phyloP scores from a whole-genome alignment of 2,113 vertebrate species.

The Lucifuga dentata region DNA sequence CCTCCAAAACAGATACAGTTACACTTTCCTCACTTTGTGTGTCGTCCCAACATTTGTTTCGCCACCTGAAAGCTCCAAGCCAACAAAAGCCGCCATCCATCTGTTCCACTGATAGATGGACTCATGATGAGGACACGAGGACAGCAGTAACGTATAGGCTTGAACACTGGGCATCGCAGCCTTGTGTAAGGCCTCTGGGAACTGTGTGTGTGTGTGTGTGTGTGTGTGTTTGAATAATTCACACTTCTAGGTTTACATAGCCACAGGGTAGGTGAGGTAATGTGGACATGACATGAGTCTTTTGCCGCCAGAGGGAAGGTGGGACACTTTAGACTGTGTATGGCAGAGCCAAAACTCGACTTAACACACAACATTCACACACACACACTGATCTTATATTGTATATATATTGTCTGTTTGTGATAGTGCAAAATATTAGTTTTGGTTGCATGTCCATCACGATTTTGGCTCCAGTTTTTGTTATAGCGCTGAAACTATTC shows the following conservation, averaged over 20 bases:
- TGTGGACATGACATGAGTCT: constrained; percentile 59
- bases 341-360: constrained; percentile 39
- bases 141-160: constrained; percentile 68
- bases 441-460: constrained; percentile 19
- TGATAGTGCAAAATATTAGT: not conserved
- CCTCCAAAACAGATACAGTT: constrained; percentile 45
- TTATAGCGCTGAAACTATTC: constrained; percentile 1
- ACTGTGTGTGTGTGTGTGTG: constrained; percentile 18
- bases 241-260: constrained; percentile 79
- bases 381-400: constrained; percentile 18
- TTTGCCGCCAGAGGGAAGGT: constrained; percentile 18
- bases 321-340: constrained; percentile 32
- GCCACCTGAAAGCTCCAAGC: constrained; percentile 40
- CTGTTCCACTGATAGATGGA: constrained; percentile 51
- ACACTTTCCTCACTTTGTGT: constrained; percentile 29
- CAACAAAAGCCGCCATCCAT: constrained; percentile 66
- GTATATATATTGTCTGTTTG: not conserved
- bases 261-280: constrained; percentile 80
- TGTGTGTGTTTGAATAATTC: constrained; percentile 71
- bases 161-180: constrained; percentile 61
- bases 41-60: constrained; percentile 47
- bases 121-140: constrained; percentile 36
- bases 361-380: constrained; percentile 18
- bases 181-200: constrained; percentile 14
- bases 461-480: constrained; percentile 7